Evolutionary conservation across 2,888 invertebrate species (phyloP), one percentile per base, ranked within the genome.

Genomic region (Graphium colonna): DNA sequence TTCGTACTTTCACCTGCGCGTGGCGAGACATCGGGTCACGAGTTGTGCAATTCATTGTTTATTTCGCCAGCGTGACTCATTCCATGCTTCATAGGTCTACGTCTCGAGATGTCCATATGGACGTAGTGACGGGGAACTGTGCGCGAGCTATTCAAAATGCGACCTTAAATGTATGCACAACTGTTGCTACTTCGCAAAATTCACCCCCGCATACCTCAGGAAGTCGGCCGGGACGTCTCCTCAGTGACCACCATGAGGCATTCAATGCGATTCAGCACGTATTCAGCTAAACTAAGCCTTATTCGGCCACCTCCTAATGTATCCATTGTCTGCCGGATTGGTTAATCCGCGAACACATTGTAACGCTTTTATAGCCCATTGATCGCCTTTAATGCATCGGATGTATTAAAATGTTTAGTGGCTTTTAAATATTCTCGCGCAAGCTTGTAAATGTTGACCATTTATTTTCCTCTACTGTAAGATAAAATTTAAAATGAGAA

Each of bases 181-280:
- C n/a, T n/a, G n/a, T n/a, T n/a, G n/a, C n/a, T n/a, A n/a, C n/a
- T n/a, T n/a, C n/a, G n/a, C n/a, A n/a, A n/a, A n/a, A n/a, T n/a
- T n/a, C n/a, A n/a, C n/a, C n/a, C n/a, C n/a, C n/a, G n/a, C n/a
- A n/a, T n/a, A n/a, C n/a, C n/a, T n/a, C n/a, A n/a, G n/a, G n/a
- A n/a, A n/a, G n/a, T n/a, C n/a, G n/a, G n/a, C n/a, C n/a, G n/a
- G n/a, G n/a, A n/a, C n/a, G n/a, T n/a, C n/a, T n/a, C n/a, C n/a
- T n/a, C n/a, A n/a, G 57, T 60, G 68, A 40, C 68, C 75, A n/a
- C n/a, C n/a, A n/a, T n/a, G n/a, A n/a, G n/a, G n/a, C n/a, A n/a
- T 33, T 84, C 80, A 86, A 86, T 85, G 73, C 64, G 74, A 88
- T 87, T 83, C 85, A 81, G 76, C 75, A 76, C 79, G 74, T 77